Evolutionary conservation across 2,888 invertebrate species (phyloP).

Genomic region (Falcaria lacertinaria): DNA sequence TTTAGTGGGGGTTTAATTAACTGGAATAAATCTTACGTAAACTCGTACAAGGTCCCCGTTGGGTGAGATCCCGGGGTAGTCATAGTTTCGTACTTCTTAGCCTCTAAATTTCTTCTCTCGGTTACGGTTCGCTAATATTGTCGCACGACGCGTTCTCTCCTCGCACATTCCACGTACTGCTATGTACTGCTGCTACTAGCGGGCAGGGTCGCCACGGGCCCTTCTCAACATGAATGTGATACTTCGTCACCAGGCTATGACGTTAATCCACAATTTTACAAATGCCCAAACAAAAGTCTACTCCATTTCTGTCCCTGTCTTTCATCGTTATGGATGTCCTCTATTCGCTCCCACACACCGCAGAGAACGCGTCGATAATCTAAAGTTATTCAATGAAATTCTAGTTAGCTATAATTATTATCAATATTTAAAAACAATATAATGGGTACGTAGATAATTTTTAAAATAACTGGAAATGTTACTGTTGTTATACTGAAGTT

Average conservation of each 20-base stretch:
- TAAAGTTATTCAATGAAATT: constrained; percentile 54
- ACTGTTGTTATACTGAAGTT: constrained; percentile 79
- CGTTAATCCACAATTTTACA: too few species aligned
- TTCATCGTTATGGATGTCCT: neutral
- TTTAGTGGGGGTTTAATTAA: too few species aligned
- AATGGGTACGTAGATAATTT: constrained; percentile 68
- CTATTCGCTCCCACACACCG: constrained; percentile 12
- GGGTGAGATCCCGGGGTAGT: constrained; percentile 41
- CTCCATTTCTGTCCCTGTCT: neutral
- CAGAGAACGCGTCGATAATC: constrained; percentile 17
- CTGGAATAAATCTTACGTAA: too few species aligned
- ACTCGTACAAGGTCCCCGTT: constrained; percentile 7
- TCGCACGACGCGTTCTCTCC: constrained; percentile 4
- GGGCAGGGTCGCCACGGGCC: neutral
- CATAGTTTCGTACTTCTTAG: constrained; percentile 2
- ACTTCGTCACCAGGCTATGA: too few species aligned
- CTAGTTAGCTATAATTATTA: constrained; percentile 63
- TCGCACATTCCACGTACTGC: constrained; percentile 27
- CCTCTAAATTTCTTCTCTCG: constrained; percentile 1
- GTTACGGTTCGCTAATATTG: constrained; percentile 1
- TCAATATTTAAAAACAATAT: constrained; percentile 57
- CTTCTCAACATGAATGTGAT: too few species aligned
- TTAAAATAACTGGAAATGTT: constrained; percentile 71
- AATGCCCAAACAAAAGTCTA: too few species aligned
- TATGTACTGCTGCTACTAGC: neutral